phyloP scores from a whole-genome alignment of 2,113 vertebrate genomes.

The Chrysemys picta region DNA sequence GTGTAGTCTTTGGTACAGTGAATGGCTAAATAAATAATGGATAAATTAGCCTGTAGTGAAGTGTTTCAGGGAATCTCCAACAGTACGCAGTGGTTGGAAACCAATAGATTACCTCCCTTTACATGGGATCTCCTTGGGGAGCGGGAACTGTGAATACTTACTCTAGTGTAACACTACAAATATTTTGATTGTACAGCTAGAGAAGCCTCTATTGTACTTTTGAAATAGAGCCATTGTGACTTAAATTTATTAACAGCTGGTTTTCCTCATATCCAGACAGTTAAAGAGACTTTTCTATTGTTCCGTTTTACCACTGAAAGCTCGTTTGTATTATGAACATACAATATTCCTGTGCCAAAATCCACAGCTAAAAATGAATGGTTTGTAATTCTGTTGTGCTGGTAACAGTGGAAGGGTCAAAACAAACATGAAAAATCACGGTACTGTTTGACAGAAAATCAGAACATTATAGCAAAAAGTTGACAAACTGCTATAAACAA shows the following conservation, averaged over 20 bases:
- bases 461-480: slow-evolving; percentile 31
- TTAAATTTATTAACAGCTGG: slow-evolving; percentile 74
- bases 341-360: slow-evolving; percentile 58
- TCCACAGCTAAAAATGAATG: slow-evolving; percentile 72
- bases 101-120: background rate
- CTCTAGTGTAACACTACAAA: background rate
- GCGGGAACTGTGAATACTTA: background rate
- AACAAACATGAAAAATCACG: slow-evolving; percentile 61
- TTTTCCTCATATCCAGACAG: slow-evolving; percentile 45
- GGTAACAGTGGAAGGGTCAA: slow-evolving; percentile 61
- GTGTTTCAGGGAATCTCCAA: background rate
- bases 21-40: background rate
- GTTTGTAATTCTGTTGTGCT: slow-evolving; percentile 63
- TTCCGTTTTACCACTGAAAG: slow-evolving; percentile 67
- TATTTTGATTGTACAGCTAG: background rate
- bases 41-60: background rate
- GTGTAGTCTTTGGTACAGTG: background rate
- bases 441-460: slow-evolving; percentile 62
- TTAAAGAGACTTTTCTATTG: slow-evolving; percentile 69
- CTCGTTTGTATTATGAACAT: slow-evolving; percentile 58
- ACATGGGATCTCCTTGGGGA: background rate
- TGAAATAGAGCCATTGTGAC: slow-evolving; percentile 38
- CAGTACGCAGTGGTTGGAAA: background rate
- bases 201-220: background rate
- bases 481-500: slow-evolving; percentile 28